Evolutionary conservation across 2,797 vertebrate species (phyloP), one percentile per base, ranked within the genome.

Genomic region (Tolypeutes matacus): DNA sequence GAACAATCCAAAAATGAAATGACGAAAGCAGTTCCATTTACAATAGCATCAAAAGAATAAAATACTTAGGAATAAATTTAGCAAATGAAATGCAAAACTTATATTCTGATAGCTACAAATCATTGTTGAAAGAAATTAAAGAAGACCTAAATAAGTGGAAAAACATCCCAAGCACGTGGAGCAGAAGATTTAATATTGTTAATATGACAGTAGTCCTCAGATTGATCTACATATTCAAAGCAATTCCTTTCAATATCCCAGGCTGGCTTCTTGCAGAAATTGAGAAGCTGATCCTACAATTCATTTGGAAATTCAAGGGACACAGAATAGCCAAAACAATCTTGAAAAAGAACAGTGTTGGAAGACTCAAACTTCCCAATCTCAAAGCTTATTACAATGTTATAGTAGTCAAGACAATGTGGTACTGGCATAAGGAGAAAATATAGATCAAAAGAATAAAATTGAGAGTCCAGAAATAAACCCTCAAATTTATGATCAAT

Each of bases 1-100:
- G 17, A 91, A 65, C 8, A 86, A 70, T 29, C 6, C 25, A 65
- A 93, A 94, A 77, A 83, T 69, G 51, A 94, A 90, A 62, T 80
- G 86, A 49, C 31, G 27, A 77, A 67, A 82, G 25, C 23, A 72
- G 49, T 27, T 91, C 10, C 56, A 70, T 31, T 95, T 86, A 80
- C 65, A 46, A 62, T 39, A 69, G n/a, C 27, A 77, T 67, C 58
- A 89, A 73, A 91, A 86, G n/a, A 69, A 72, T 95, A 53, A 72
- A 86, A 73, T 51, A 78, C 7, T 72, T 72, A 85, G 46, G 14
- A 81, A 62, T 67, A 77, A 77, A 95, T 70, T 70, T 53, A 78
- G 77, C 42, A 60, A 65, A 25, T 80, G 14, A 31, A 56, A n/a
- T 3, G 5, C 14, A 94, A 86, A 62, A 69, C n/a, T 72, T 62